Evolutionary conservation across 2,113 vertebrate species (phyloP).

Genomic region (Oryzias melastigma): DNA sequence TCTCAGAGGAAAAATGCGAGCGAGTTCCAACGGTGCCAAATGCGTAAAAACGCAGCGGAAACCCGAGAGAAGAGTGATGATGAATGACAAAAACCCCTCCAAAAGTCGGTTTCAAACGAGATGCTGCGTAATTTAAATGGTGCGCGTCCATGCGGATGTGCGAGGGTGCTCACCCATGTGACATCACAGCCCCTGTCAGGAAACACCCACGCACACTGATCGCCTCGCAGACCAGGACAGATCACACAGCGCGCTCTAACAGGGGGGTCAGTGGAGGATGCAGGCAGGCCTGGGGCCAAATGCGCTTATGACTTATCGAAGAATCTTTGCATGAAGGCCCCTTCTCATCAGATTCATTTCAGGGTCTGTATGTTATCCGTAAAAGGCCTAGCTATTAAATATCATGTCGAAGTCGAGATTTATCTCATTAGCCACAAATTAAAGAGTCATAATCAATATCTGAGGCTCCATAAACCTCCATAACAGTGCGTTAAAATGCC

Average conservation of each 20-base stretch:
- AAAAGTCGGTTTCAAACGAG: background rate
- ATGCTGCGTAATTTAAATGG: conserved; percentile 1
- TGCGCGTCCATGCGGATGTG: background rate
- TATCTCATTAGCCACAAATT: conserved; percentile 13
- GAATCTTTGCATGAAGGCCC: background rate
- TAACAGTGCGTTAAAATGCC: conserved; percentile 19
- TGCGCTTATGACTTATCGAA: background rate
- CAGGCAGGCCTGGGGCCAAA: conserved; percentile 2
- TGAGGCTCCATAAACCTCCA: background rate
- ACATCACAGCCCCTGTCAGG: conserved; percentile 63
- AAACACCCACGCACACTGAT: conserved; percentile 12
- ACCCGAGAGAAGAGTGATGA: background rate
- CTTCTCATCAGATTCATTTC: background rate
- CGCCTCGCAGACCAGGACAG: conserved; percentile 25
- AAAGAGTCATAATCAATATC: conserved; percentile 11
- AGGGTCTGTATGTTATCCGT: background rate
- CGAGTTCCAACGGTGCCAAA: background rate
- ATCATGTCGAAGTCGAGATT: background rate
- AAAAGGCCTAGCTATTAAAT: no score
- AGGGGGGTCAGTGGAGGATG: conserved; percentile 48
- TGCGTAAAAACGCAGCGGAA: background rate
- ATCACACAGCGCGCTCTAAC: conserved; percentile 25
- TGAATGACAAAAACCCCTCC: background rate
- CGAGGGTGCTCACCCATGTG: conserved; percentile 9
- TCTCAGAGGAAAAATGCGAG: background rate